A percentile compares a stretch with the other conserved stretches of the same genome.
Evolutionary conservation across 1,140 invertebrate species (phyloP).

Genomic region (Octopus bimaculoides): DNA sequence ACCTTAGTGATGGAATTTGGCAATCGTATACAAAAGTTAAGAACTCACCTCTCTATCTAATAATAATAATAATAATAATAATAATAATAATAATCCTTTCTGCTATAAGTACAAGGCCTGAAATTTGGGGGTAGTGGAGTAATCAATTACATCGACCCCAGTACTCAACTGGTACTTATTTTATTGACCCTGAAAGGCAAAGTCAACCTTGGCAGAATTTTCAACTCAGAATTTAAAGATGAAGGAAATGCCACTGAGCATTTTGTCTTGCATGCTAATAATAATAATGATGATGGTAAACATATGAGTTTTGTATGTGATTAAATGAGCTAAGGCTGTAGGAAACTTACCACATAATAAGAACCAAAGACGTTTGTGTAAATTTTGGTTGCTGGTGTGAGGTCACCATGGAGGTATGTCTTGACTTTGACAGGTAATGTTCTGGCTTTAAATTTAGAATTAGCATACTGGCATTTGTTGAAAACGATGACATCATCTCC

Average conservation of each 20-base stretch:
- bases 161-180: neutral
- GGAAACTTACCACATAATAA: conserved; percentile 25
- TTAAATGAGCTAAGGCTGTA: neutral
- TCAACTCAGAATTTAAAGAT: neutral
- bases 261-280: no score
- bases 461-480: conserved; percentile 39
- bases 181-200: neutral
- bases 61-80: neutral
- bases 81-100: no score
- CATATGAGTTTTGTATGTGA: neutral
- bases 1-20: no score
- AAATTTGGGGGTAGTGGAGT: no score
- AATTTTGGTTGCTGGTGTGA: conserved; percentile 32
- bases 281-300: neutral
- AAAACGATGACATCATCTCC: conserved; percentile 47
- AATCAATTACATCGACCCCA: no score
- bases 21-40: no score
- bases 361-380: conserved; percentile 31
- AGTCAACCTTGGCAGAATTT: neutral
- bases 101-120: no score
- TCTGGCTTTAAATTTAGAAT: conserved; percentile 37
- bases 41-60: no score
- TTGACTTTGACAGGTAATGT: conserved; percentile 29
- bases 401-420: conserved; percentile 27
- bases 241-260: neutral